phyloP scores from a whole-genome alignment of 2,888 invertebrate species.

The Scelioninae gen. 2 region DNA sequence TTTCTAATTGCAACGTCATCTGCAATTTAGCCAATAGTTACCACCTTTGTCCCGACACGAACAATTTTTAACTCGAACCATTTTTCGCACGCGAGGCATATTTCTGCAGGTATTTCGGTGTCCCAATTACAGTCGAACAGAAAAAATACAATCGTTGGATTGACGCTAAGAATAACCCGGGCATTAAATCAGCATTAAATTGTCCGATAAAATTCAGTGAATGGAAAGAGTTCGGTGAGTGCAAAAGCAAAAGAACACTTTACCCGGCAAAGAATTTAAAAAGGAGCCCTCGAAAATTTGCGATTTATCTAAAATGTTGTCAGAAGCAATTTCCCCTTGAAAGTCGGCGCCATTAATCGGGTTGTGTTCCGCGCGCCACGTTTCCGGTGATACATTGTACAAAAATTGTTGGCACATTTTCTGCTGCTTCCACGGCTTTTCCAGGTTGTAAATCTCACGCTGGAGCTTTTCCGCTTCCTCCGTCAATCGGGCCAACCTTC shows the following conservation, averaged over 20 bases:
- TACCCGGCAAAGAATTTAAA: constrained; percentile 67
- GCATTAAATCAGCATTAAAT: not conserved
- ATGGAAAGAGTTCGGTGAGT: not conserved
- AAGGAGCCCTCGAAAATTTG: constrained; percentile 61
- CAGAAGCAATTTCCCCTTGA: constrained; percentile 48
- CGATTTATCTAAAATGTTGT: constrained; percentile 62
- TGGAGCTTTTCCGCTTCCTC: constrained; percentile 66
- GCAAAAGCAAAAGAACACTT: constrained; percentile 11
- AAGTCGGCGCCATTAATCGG: constrained; percentile 62
- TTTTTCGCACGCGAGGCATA: too few relatives aligned
- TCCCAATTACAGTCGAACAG: too few relatives aligned
- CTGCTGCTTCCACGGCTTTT: constrained; percentile 80
- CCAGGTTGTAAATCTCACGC: constrained; percentile 78
- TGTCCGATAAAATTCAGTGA: not conserved
- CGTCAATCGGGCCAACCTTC: constrained; percentile 63
- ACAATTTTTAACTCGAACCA: too few relatives aligned
- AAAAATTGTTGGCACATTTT: constrained; percentile 83
- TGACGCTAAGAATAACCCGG: not conserved
- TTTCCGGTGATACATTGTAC: constrained; percentile 81
- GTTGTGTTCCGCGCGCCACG: constrained; percentile 78
- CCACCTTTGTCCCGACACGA: too few relatives aligned
- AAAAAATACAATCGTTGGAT: not conserved
- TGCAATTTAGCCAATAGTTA: too few relatives aligned
- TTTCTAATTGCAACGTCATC: too few relatives aligned
- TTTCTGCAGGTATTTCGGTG: too few relatives aligned